Percentiles rank a stretch among this genome's conserved stretches.
phyloP scores from a whole-genome alignment of 2,888 invertebrate genomes.

The Orgyia antiqua region DNA sequence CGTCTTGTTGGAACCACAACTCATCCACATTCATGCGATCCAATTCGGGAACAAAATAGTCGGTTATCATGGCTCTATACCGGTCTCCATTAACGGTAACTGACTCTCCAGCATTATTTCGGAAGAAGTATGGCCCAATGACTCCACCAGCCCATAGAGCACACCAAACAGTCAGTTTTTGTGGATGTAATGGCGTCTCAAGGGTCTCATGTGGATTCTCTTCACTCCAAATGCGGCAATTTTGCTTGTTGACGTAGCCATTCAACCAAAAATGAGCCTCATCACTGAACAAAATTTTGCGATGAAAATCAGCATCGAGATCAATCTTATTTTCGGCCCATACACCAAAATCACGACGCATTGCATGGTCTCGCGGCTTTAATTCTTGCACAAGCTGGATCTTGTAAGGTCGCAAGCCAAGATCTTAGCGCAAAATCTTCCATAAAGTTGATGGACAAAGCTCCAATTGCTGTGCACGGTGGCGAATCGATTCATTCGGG shows the following conservation, averaged over 20 bases:
- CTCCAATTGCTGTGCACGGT: too few relatives aligned
- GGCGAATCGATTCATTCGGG: too few relatives aligned
- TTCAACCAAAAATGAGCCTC: conserved; percentile 29
- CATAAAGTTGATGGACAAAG: too few relatives aligned
- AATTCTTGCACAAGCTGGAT: not conserved
- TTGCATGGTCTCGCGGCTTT: not conserved
- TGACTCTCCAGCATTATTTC: conserved; percentile 19
- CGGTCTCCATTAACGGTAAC: not conserved
- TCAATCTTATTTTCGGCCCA: too few relatives aligned
- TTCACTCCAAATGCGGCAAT: conserved; percentile 12
- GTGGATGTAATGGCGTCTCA: conserved; percentile 28
- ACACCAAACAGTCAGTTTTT: conserved; percentile 43
- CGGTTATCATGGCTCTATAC: not conserved
- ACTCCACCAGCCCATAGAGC: conserved; percentile 39
- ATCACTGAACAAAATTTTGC: not conserved
- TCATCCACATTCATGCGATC: too few relatives aligned
- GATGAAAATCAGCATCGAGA: too few relatives aligned
- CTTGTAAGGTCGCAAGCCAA: not conserved
- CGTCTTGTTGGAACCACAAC: conserved; percentile 1
- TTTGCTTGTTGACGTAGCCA: conserved; percentile 34
- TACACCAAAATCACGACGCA: not conserved
- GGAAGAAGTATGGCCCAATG: conserved; percentile 28
- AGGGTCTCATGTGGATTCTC: conserved; percentile 11
- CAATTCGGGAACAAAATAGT: too few relatives aligned
- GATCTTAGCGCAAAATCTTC: too few relatives aligned